Evolutionary conservation across 2,888 invertebrate species (phyloP), one percentile per base, ranked within the genome.

Genomic region (Pandemis corylana): DNA sequence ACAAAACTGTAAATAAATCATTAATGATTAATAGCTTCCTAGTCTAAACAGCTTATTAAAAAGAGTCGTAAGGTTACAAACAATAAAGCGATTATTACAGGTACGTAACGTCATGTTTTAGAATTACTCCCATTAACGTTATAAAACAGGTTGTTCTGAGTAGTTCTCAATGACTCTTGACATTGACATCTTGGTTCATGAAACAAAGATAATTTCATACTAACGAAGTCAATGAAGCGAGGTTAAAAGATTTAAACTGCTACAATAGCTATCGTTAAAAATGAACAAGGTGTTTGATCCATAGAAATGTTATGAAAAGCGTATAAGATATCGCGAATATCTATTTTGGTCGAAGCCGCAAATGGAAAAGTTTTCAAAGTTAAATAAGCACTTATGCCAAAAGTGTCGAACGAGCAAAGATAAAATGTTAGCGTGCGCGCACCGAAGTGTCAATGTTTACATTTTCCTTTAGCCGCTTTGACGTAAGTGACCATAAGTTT

Each of bases 381-480:
- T 44, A 56, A 67, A 15, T 64, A 53, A 7, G 20, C 41, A 7
- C 13, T 6, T 13, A 53, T 28, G 53, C 68, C 36, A 42, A 67
- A 69, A 65, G 63, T 42, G 9, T 59, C 12, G 12, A 53, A 73
- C 46, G 70, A 66, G 53, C 66, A 70, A 75, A 70, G 74, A 71
- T 75, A 61, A 71, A 71, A 67, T 62, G 68, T 75, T 59, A 81
- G 78, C 51, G 64, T 64, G 64, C 65, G 65, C 64, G 41, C 41
- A 36, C 65, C 67, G 13, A 42, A 67, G 67, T 13, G 63, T 41
- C 42, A 69, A 80, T 86, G 82, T 87, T 86, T 85, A 84, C 80
- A 78, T 83, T 84, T 78, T 81, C 80, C 76, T 77, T 81, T 80
- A 78, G 77, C 72, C 61, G 73, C 77, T 66, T 76, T 84, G 84